Base-by-base conservation (phyloP, 1,140 invertebrate species). In the Gryllus bimaculatus region DNA sequence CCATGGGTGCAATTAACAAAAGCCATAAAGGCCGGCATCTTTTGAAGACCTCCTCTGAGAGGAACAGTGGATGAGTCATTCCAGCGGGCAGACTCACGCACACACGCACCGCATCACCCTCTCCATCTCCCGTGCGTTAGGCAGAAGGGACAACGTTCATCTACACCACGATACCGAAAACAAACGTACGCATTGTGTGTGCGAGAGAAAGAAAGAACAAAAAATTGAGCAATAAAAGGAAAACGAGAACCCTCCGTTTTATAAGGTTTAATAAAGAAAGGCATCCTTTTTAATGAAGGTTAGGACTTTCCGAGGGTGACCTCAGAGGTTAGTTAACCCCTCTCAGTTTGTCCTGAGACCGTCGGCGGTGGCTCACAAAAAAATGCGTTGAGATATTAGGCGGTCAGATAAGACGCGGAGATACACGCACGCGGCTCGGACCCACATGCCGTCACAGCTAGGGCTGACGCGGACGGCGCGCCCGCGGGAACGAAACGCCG, bases 251-350 rank as follows among this genome's bases (percentile, higher is more conserved):
- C 54, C 18, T 7, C 18, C 54, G 10, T 66, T 66, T 66, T 66
- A 66, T 66, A 66, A 66, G 54, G 54, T 66, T 66, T 66, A 66
- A 66, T 66, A 66, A 66, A 66, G 54, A 66, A 66, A 66, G 54
- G 10, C 54, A 66, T 66, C 54, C 54, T 66, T 66, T 66, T 66
- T 66, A 66, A 66, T 66, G 54, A 66, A 66, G 54, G 54, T 66
- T 66, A 66, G 54, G 54, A 18, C 54, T 66, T 66, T 66, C 18
- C 54, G 54, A 66, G 54, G 10, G 54, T 66, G 54, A 66, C 54
- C 54, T 18, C 54, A 18, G 54, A 66, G 54, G 54, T 66, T 66
- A 66, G 54, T 66, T 66, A 66, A 66, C 54, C 54, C 54, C 54
- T 18, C 54, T 2, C 54, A 1, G 54, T 66, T 18, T 18, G 54